phyloP scores from a whole-genome alignment of 2,888 invertebrate species.

The Lasioglossum villosulum region DNA sequence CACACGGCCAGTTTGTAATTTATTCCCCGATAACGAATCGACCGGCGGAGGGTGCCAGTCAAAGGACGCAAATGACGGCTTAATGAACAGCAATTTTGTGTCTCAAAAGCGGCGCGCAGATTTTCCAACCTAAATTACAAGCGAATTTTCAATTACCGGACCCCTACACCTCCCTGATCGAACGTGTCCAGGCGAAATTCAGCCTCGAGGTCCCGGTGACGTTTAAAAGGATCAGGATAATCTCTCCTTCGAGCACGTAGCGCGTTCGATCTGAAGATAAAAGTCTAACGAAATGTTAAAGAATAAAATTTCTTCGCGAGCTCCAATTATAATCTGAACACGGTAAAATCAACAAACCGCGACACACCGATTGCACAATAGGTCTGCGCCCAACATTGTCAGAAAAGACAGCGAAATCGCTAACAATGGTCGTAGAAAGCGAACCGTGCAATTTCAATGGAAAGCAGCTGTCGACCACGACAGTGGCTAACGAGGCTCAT shows the following conservation, averaged over 20 bases:
- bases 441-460: constrained; percentile 20
- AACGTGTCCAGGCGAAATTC: not conserved
- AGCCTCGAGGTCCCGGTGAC: not conserved
- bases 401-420: not conserved
- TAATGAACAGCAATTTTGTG: constrained; percentile 45
- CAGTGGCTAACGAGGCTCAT: constrained; percentile 41
- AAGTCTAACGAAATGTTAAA: no score
- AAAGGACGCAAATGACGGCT: constrained; percentile 41
- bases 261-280: not conserved
- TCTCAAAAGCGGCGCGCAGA: constrained; percentile 20
- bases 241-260: not conserved
- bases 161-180: not conserved
- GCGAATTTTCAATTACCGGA: constrained; percentile 21
- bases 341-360: not conserved
- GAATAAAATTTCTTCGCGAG: not conserved
- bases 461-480: constrained; percentile 30
- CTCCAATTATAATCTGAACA: not conserved
- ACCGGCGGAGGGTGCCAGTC: constrained; percentile 13
- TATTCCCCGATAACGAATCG: constrained; percentile 40
- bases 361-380: not conserved
- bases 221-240: not conserved
- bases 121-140: constrained; percentile 21
- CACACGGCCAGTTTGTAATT: constrained; percentile 25
- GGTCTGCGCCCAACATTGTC: not conserved
- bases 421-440: not conserved